Conservation (phyloP, 2,113 vertebrate species). For the Plotosus lineatus region DNA sequence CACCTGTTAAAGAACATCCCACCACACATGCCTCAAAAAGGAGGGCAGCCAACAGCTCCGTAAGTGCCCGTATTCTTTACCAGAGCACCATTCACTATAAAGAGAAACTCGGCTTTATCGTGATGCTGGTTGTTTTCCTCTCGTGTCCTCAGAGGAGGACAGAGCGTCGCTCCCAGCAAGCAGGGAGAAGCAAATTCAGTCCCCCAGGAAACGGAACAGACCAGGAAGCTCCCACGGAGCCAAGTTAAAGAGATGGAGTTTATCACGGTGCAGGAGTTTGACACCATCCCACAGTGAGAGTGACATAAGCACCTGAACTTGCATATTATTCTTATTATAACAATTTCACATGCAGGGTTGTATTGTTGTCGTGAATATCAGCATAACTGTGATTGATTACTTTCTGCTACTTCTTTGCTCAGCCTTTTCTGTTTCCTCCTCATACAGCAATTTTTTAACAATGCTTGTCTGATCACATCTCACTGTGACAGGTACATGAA, state of each 20-base stretch:
- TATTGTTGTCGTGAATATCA: too few relatives aligned
- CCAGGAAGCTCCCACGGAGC: conserved; percentile 55
- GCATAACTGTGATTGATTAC: too few relatives aligned
- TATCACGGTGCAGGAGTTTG: conserved; percentile 70
- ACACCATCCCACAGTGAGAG: conserved; percentile 73
- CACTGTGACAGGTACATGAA: conserved; percentile 78
- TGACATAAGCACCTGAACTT: neutral
- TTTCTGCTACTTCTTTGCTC: too few relatives aligned
- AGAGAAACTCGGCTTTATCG: too few relatives aligned
- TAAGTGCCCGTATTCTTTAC: conserved; percentile 49
- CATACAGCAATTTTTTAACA: neutral
- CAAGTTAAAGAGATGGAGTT: conserved; percentile 64
- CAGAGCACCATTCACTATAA: too few relatives aligned
- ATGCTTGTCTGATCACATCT: neutral
- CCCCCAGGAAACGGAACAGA: conserved; percentile 39
- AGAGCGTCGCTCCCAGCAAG: conserved; percentile 31
- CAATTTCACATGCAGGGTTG: too few relatives aligned
- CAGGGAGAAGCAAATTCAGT: conserved; percentile 37
- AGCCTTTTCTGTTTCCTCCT: too few relatives aligned
- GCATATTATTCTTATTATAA: too few relatives aligned
- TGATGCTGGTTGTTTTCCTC: neutral
- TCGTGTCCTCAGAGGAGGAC: conserved; percentile 45
- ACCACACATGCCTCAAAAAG: conserved; percentile 65
- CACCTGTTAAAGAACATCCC: conserved; percentile 71
- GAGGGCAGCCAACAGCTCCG: conserved; percentile 44